Evolutionary conservation across 2,113 vertebrate species (phyloP).

Genomic region (Benitochromis conjunctus): DNA sequence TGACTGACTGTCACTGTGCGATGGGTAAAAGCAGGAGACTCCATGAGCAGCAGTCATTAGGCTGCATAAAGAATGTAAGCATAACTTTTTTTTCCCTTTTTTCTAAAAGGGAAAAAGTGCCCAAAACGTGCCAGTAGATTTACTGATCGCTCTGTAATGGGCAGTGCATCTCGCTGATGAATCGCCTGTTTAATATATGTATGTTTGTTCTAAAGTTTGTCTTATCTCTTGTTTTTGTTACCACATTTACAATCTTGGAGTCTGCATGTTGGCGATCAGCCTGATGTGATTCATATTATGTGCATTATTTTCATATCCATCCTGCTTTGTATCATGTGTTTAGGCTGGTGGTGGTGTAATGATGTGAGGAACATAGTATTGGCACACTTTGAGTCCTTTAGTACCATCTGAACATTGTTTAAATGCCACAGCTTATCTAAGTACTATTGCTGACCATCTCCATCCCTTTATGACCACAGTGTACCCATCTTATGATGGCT

Average conservation of each 20-base stretch:
- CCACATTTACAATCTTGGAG: background rate
- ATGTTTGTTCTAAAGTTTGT: background rate
- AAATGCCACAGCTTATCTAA: background rate
- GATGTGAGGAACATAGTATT: too few species aligned
- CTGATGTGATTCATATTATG: background rate
- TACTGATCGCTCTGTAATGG: background rate
- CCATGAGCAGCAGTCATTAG: background rate
- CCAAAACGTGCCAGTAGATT: background rate
- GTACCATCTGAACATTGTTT: background rate
- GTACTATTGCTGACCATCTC: background rate
- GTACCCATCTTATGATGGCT: background rate
- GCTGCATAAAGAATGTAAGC: slow-evolving; percentile 12
- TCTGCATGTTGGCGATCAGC: background rate
- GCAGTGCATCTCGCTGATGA: background rate
- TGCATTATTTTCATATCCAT: background rate
- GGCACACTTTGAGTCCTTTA: background rate
- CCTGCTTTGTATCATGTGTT: too few species aligned
- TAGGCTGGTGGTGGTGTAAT: too few species aligned
- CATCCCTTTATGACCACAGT: background rate
- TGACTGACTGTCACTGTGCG: slow-evolving; percentile 8
- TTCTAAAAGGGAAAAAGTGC: background rate
- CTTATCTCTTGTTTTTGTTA: background rate
- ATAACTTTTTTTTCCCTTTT: background rate
- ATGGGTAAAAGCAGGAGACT: background rate
- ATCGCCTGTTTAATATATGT: background rate